Evolutionary conservation across 2,797 vertebrate species (phyloP).

Genomic region (Tamandua tetradactyla): DNA sequence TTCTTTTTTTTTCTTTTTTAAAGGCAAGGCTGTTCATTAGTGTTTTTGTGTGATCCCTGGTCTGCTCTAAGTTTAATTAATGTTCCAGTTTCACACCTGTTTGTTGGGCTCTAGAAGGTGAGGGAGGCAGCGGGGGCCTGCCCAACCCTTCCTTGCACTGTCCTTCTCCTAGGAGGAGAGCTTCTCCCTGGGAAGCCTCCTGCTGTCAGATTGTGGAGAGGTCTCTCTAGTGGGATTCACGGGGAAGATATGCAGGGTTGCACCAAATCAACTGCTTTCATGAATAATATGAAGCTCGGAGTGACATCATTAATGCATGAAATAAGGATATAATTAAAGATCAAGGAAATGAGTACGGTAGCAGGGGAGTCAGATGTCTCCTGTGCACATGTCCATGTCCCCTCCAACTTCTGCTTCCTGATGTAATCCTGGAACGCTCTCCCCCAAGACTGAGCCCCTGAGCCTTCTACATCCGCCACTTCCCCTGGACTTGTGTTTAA

Average conservation of each 20-base stretch:
- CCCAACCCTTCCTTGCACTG: background rate
- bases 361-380: background rate
- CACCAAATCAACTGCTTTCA: constrained; percentile 64
- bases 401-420: background rate
- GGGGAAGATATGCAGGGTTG: background rate
- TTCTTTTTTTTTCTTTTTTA: background rate
- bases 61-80: constrained; percentile 14
- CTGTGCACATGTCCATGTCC: background rate
- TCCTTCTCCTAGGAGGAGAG: background rate
- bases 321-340: constrained; percentile 72
- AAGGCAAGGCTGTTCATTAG: background rate
- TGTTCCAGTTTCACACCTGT: background rate
- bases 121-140: background rate
- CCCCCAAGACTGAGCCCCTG: background rate
- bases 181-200: background rate
- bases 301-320: constrained; percentile 73
- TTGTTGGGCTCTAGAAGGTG: background rate
- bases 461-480: background rate
- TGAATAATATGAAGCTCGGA: constrained; percentile 68
- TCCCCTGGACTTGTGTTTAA: background rate
- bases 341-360: constrained; percentile 7
- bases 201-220: background rate
- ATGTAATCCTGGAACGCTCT: background rate
- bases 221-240: background rate
- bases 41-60: background rate